phyloP scores from a whole-genome alignment of 2,888 invertebrate genomes.

The Tiliacea aurago region DNA sequence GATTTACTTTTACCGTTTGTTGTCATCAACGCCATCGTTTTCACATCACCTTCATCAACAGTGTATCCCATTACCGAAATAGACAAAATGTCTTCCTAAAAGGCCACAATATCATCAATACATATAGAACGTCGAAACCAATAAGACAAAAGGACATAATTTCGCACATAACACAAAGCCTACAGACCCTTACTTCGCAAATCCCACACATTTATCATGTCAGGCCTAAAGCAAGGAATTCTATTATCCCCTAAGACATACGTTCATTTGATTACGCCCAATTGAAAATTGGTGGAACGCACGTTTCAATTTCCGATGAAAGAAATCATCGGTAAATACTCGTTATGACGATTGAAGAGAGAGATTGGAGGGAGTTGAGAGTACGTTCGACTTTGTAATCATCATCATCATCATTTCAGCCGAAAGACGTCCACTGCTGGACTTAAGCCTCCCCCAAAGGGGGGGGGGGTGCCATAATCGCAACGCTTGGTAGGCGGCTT shows the following conservation, averaged over 20 bases:
- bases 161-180: conserved; percentile 45
- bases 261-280: conserved; percentile 61
- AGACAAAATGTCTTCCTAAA: background rate
- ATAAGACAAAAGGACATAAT: conserved; percentile 34
- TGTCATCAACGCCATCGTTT: background rate
- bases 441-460: too few species aligned
- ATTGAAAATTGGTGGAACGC: conserved; percentile 59
- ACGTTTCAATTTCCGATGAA: conserved; percentile 60
- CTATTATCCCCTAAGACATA: conserved; percentile 64
- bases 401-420: too few species aligned
- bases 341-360: conserved; percentile 26
- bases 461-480: too few species aligned
- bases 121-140: conserved; percentile 10
- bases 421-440: too few species aligned
- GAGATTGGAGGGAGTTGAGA: too few species aligned
- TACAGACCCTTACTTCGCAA: conserved; percentile 33
- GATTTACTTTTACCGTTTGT: background rate
- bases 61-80: background rate
- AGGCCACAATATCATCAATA: conserved; percentile 4
- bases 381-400: background rate
- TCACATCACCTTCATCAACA: background rate
- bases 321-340: conserved; percentile 47
- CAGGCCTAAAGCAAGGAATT: conserved; percentile 60
- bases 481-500: too few species aligned
- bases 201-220: conserved; percentile 65